Evolutionary conservation across 2,113 vertebrate genomes (phyloP).

Genomic region (Tragulus kanchil): DNA sequence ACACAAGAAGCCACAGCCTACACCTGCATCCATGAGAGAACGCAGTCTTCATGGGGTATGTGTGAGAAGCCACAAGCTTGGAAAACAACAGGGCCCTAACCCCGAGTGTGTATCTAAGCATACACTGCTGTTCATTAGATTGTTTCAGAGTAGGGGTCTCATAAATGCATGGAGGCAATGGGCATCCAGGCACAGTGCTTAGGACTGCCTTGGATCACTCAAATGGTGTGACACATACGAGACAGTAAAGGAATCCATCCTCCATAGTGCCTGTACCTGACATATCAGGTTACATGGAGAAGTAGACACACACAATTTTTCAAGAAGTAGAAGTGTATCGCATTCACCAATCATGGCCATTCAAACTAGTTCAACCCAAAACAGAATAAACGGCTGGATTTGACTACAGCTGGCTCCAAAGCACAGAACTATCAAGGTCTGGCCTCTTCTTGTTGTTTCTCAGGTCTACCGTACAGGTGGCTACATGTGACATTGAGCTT

Average conservation of each 20-base stretch:
- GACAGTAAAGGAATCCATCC: not conserved
- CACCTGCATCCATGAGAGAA: rapidly evolving
- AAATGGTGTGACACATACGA: not conserved
- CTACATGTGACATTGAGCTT: no score
- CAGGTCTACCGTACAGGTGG: not conserved
- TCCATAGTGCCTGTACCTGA: not conserved
- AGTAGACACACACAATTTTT: not conserved
- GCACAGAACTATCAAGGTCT: not conserved
- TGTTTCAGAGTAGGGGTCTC: no score
- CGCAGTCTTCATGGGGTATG: rapidly evolving
- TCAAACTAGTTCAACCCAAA: not conserved
- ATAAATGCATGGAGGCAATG: not conserved
- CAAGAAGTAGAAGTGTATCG: not conserved
- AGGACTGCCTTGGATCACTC: not conserved
- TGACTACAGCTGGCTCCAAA: not conserved
- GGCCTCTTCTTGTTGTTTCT: not conserved
- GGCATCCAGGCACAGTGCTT: not conserved
- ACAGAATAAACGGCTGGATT: not conserved
- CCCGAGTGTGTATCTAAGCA: not conserved
- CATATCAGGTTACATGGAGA: constrained; percentile 9
- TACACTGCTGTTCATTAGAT: constrained; percentile 32
- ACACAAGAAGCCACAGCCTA: not conserved
- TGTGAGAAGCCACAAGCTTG: not conserved
- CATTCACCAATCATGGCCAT: not conserved
- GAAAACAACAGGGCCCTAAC: constrained; percentile 49